A percentile compares a stretch with the other conserved stretches of the same genome.
Evolutionary conservation across 2,113 vertebrate genomes (phyloP).

Genomic region (Dipodomys spectabilis): DNA sequence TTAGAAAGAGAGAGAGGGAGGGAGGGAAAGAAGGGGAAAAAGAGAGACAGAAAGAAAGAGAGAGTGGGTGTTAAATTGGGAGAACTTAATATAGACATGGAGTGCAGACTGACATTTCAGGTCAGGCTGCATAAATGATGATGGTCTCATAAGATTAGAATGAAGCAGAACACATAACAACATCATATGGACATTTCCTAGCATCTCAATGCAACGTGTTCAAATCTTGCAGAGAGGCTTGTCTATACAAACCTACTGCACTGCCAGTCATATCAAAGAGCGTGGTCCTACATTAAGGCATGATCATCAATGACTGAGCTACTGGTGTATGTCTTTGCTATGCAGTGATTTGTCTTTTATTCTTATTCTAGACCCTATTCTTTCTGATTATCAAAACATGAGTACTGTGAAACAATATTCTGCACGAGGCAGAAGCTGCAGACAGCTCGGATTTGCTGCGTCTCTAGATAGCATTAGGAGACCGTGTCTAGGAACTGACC

Average conservation of each 20-base stretch:
- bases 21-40: too few species aligned
- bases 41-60: too few species aligned
- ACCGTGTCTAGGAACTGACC: too few species aligned
- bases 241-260: background rate
- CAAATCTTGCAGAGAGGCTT: background rate
- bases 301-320: too few species aligned
- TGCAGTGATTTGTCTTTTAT: background rate
- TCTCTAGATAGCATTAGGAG: background rate
- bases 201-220: background rate
- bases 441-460: fast-evolving
- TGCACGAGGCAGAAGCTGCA: too few species aligned
- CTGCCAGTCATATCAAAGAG: background rate
- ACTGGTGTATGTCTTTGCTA: background rate
- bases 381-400: background rate
- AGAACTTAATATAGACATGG: background rate
- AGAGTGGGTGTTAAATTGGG: background rate
- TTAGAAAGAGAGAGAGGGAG: too few species aligned
- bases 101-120: background rate
- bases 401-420: background rate
- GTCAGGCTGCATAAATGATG: background rate
- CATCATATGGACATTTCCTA: background rate
- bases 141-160: background rate
- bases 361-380: background rate
- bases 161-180: too few species aligned
- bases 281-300: background rate